Percentiles rank a stretch among this genome's conserved stretches.
phyloP scores from a whole-genome alignment of 2,888 invertebrate genomes.

The Arctia plantaginis region DNA sequence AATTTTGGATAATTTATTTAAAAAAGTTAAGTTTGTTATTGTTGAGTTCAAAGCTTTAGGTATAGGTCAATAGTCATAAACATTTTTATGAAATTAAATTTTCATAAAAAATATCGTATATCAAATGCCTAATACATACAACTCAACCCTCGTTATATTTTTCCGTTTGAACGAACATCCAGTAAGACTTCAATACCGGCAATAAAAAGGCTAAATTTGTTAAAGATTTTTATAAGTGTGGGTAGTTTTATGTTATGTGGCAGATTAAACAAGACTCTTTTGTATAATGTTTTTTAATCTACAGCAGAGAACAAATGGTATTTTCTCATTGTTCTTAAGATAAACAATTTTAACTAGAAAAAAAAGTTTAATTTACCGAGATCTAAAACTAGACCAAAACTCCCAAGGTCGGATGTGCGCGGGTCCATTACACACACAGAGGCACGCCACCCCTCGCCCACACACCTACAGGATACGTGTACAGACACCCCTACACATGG shows the following conservation, averaged over 20 bases:
- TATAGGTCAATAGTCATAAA: background rate
- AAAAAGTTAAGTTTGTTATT: background rate
- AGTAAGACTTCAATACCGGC: conserved; percentile 50
- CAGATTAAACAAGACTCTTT: background rate
- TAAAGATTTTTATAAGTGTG: background rate
- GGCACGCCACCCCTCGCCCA: conserved; percentile 66
- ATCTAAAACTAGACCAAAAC: conserved; percentile 77
- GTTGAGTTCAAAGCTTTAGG: background rate
- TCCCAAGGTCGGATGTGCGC: conserved; percentile 76
- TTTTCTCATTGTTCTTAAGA: conserved; percentile 2
- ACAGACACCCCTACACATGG: conserved; percentile 81
- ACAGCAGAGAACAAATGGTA: conserved; percentile 5
- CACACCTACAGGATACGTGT: conserved; percentile 69
- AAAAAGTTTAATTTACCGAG: conserved; percentile 24
- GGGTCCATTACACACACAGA: conserved; percentile 58
- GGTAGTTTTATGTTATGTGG: background rate
- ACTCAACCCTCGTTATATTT: conserved; percentile 72
- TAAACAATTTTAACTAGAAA: conserved; percentile 24
- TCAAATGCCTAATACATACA: conserved; percentile 1
- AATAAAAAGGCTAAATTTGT: background rate
- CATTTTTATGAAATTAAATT: background rate
- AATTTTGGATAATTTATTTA: background rate
- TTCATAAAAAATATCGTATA: conserved; percentile 3
- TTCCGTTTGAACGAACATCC: conserved; percentile 73
- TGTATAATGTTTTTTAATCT: conserved; percentile 16